Percentiles rank a stretch among this genome's conserved stretches.
These are phyloP conservation scores for Anableps anableps DNA, from an alignment of 2,797 vertebrate species.

Conservation along the genomic window DNA sequence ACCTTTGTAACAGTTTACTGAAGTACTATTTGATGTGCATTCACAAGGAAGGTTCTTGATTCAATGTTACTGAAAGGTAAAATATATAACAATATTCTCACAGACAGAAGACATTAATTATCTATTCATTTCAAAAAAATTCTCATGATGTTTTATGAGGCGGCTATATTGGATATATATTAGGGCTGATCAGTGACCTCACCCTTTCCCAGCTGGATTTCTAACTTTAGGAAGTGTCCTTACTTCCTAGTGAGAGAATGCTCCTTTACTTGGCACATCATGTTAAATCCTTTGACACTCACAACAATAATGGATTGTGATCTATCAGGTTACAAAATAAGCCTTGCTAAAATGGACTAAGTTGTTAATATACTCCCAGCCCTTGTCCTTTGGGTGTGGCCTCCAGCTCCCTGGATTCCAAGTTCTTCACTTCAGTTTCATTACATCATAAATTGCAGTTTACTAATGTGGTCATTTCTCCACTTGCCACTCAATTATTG, in stretches of 20 bases:
- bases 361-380: background rate
- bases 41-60: constrained; percentile 34
- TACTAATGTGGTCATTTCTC: background rate
- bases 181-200: background rate
- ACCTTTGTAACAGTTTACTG: constrained; percentile 24
- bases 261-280: too few relatives aligned
- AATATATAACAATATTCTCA: constrained; percentile 51
- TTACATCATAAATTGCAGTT: background rate
- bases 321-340: too few relatives aligned
- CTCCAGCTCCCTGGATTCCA: background rate
- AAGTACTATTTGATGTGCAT: constrained; percentile 41
- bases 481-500: background rate
- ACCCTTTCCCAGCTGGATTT: background rate
- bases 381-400: too few relatives aligned
- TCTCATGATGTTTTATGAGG: background rate
- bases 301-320: too few relatives aligned
- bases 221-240: background rate
- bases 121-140: background rate
- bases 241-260: background rate
- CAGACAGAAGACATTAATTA: background rate
- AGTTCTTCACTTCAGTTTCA: background rate
- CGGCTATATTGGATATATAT: background rate
- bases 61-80: constrained; percentile 45
- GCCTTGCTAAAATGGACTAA: background rate
- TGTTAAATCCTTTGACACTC: too few relatives aligned